A percentile compares a stretch with the other conserved stretches of the same genome.
Conservation (phyloP, 2,113 vertebrate genomes). For the Trinectes maculatus region DNA sequence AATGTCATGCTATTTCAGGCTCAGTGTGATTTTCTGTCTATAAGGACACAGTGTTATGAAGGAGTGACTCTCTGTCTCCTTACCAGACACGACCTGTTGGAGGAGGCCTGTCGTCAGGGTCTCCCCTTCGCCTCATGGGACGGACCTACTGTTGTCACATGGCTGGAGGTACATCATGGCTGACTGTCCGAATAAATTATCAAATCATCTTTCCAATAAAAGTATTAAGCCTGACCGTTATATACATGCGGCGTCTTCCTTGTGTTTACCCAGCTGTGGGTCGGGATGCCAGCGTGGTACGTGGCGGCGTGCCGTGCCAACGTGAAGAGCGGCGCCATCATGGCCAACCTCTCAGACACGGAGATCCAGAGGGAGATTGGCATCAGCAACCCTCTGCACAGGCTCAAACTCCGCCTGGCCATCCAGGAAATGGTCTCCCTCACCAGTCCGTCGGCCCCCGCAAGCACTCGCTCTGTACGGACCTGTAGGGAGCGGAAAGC, state of each 20-base stretch:
- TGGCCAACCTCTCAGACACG: conserved; percentile 94
- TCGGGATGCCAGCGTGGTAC: conserved; percentile 95
- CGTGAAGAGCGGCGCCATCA: conserved; percentile 93
- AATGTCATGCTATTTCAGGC: conserved; percentile 16
- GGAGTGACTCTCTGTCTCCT: conserved; percentile 38
- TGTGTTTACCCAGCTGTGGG: conserved; percentile 86
- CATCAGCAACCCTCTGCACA: conserved; percentile 93
- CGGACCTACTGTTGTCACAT: conserved; percentile 93
- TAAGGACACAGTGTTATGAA: conserved; percentile 31
- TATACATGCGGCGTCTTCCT: background rate
- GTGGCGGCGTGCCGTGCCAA: conserved; percentile 94
- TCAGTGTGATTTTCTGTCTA: conserved; percentile 41
- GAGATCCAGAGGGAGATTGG: conserved; percentile 96
- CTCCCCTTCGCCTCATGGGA: conserved; percentile 94
- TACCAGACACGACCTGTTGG: conserved; percentile 89
- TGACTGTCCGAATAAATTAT: background rate
- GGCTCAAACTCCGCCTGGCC: conserved; percentile 92
- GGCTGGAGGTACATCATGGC: conserved; percentile 86
- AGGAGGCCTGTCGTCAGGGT: conserved; percentile 93
- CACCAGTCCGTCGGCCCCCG: conserved; percentile 91
- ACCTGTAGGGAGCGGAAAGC: background rate
- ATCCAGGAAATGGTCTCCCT: conserved; percentile 98
- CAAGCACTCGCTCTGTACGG: conserved; percentile 90
- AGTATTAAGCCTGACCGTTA: background rate
- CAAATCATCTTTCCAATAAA: no score